Percentiles rank a stretch among this genome's conserved stretches.
Evolutionary conservation across 2,797 vertebrate species (phyloP).

Genomic region (Neoniphon sammara): DNA sequence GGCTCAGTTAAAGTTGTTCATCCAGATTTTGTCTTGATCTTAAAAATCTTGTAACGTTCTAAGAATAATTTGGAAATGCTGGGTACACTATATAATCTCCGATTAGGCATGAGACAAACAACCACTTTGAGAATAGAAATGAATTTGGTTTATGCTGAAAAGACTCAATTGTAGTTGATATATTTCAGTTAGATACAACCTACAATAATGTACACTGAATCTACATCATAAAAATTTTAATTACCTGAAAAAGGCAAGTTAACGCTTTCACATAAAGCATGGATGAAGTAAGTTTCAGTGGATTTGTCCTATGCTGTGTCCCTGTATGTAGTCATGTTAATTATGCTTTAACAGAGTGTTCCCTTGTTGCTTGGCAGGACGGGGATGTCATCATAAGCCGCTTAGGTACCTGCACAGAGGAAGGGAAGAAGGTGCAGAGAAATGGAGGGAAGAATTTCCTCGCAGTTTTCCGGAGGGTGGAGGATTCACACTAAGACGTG

Average conservation of each 20-base stretch:
- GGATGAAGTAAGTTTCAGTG: not conserved
- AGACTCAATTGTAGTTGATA: no score
- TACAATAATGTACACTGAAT: no score
- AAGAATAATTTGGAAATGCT: no score
- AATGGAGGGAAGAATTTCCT: slow-evolving; percentile 90
- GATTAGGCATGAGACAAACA: no score
- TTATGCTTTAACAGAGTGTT: not conserved
- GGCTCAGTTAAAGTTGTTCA: slow-evolving; percentile 1
- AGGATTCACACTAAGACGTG: slow-evolving; percentile 67
- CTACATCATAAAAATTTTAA: no score
- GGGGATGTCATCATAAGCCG: slow-evolving; percentile 85
- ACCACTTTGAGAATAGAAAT: no score
- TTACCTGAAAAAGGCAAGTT: no score
- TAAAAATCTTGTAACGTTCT: no score
- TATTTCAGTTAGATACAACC: no score
- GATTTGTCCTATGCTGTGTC: not conserved
- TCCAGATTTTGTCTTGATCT: not conserved
- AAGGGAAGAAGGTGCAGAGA: slow-evolving; percentile 93
- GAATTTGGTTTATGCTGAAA: no score
- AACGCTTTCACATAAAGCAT: no score
- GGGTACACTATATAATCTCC: no score
- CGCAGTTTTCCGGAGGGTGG: slow-evolving; percentile 87
- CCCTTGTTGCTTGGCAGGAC: slow-evolving; percentile 72
- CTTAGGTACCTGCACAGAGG: slow-evolving; percentile 90
- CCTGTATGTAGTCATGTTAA: not conserved